Conservation (phyloP, 2,888 invertebrate species). For the Nemotelus pantherinus region DNA sequence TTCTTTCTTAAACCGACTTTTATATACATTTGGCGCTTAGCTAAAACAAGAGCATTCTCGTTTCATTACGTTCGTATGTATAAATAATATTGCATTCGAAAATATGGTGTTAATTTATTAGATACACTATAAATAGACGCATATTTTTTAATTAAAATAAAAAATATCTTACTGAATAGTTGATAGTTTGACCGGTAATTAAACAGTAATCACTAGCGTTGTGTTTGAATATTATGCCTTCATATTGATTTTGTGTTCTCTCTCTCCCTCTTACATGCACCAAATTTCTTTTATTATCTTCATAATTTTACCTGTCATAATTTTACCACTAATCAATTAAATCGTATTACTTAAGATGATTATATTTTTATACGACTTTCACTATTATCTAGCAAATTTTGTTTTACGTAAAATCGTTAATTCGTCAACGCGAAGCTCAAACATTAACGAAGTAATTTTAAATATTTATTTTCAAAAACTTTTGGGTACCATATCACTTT, state of each 20-base stretch:
- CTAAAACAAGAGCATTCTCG: constrained; percentile 22
- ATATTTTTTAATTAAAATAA: constrained; percentile 17
- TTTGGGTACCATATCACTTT: too few relatives aligned
- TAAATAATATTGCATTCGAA: constrained; percentile 44
- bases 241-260: not conserved
- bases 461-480: too few relatives aligned
- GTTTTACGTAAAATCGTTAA: too few relatives aligned
- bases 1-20: constrained; percentile 10
- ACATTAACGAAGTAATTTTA: too few relatives aligned
- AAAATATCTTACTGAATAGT: constrained; percentile 33
- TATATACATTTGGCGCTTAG: constrained; percentile 35
- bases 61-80: constrained; percentile 17
- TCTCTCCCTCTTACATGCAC: not conserved
- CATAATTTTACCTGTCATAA: not conserved
- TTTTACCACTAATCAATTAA: too few relatives aligned
- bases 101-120: constrained; percentile 24
- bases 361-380: too few relatives aligned
- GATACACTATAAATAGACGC: constrained; percentile 11
- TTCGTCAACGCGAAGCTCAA: too few relatives aligned
- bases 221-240: not conserved
- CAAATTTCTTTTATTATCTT: not conserved
- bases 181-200: constrained; percentile 16
- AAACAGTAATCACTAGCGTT: not conserved
- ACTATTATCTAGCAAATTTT: too few relatives aligned
- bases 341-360: too few relatives aligned